Evolutionary conservation across 1,140 invertebrate species (phyloP).

Genomic region (Idris sp.): DNA sequence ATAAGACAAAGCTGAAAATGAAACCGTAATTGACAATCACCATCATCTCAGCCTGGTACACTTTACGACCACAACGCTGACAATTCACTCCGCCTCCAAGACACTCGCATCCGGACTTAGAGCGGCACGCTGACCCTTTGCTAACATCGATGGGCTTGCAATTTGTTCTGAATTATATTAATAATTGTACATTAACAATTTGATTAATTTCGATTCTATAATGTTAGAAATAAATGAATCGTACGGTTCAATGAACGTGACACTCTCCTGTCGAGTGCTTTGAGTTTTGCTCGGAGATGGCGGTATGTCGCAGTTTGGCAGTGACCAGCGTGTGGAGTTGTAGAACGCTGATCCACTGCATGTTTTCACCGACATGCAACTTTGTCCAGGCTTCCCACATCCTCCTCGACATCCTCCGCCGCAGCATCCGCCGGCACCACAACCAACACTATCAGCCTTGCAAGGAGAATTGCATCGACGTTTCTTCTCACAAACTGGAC

Average conservation of each 20-base stretch:
- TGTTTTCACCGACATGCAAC: conserved; percentile 58
- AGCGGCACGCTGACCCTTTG: conserved; percentile 26
- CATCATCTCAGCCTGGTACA: conserved; percentile 74
- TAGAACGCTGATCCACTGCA: conserved; percentile 48
- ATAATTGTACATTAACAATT: no score
- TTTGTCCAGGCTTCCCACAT: conserved; percentile 66
- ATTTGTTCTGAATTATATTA: not conserved
- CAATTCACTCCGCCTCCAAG: conserved; percentile 70
- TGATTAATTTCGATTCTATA: not conserved
- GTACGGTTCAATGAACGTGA: conserved; percentile 55
- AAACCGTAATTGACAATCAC: conserved; percentile 17
- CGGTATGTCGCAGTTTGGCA: conserved; percentile 47
- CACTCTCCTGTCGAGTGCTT: conserved; percentile 11
- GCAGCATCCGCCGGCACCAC: conserved; percentile 66
- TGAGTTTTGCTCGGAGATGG: conserved; percentile 48
- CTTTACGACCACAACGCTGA: conserved; percentile 71
- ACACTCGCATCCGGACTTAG: conserved; percentile 65
- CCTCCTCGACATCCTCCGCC: conserved; percentile 66
- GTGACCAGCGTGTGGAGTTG: conserved; percentile 62
- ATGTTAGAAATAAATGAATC: not conserved
- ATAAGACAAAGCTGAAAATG: not conserved
- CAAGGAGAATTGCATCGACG: conserved; percentile 56
- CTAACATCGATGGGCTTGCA: conserved; percentile 6
- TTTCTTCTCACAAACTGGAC: conserved; percentile 52
- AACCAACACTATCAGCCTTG: conserved; percentile 42